Evolutionary conservation across 1,140 invertebrate genomes (phyloP), one percentile per base, ranked within the genome.

Genomic region (Drosophila yakuba): DNA sequence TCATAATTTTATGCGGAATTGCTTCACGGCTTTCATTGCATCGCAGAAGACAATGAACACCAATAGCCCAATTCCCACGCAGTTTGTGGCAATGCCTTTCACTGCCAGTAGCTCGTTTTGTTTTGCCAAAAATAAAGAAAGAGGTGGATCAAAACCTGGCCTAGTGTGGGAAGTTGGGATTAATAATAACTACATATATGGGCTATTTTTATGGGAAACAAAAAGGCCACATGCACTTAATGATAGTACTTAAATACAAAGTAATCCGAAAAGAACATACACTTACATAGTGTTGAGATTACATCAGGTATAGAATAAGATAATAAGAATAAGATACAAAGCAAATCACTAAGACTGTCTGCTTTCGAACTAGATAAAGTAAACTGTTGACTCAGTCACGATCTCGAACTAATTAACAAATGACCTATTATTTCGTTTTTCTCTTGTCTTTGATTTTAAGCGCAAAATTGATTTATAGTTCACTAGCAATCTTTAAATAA

Each of bases 31-130:
- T 74, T 73, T 73, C 55, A 60, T 73, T 73, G 67, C 55, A 73
- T 67, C 38, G 28, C 15, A 23, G 17, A 38, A 73, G 47, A 73
- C 57, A 74, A 80, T 63, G 74, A 58, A 39, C 57, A 61, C 75
- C 78, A 69, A 85, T 67, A 86, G 78, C 74, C 68, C 61, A 78
- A 60, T 85, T 85, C 82, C 83, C 82, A 85, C 78, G 66, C 74
- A 68, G 72, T 69, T 74, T 55, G 58, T 48, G 38, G 45, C 61
- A 50, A 69, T 74, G 74, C 82, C 82, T 85, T 85, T 85, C 81
- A 86, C 81, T 77, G 61, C 44, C 51, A 58, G 48, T 50, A 74
- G 69, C 39, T 63, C 38, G 38, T 74, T 71, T 63, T 60, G 36
- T 62, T 62, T 66, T 77, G 50, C 60, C 48, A 45, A 48, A 12